A percentile compares a stretch with the other conserved stretches of the same genome.
Conservation (phyloP, 23 tunicate genomes). For the Trididemnum nubilum region DNA sequence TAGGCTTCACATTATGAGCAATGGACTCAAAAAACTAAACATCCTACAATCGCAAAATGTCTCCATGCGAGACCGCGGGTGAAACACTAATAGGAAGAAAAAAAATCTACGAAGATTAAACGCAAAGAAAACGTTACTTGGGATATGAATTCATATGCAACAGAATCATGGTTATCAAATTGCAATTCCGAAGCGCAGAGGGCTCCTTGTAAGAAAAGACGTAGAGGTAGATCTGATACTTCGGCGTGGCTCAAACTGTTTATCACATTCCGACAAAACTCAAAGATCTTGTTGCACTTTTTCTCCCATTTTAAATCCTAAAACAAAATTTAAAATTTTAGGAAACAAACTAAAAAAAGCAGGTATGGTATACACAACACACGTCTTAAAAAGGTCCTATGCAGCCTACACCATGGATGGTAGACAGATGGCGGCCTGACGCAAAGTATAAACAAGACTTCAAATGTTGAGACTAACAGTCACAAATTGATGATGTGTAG, state of each 20-base stretch:
- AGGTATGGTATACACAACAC: too few relatives aligned
- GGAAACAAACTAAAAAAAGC: too few relatives aligned
- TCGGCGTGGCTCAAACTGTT: slow-evolving; percentile 68
- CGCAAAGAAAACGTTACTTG: slow-evolving; percentile 59
- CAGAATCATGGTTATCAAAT: slow-evolving; percentile 80
- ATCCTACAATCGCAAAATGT: too few relatives aligned
- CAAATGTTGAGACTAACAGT: background rate
- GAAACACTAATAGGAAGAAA: too few relatives aligned
- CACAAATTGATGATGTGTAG: too few relatives aligned
- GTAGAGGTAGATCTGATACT: slow-evolving; percentile 72
- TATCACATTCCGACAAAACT: slow-evolving; percentile 66
- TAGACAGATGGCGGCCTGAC: too few relatives aligned
- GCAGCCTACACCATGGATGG: too few relatives aligned
- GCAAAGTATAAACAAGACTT: background rate
- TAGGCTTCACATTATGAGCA: too few relatives aligned
- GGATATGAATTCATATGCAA: slow-evolving; percentile 86
- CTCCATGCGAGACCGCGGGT: too few relatives aligned
- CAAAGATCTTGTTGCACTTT: slow-evolving; percentile 80
- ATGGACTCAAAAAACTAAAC: too few relatives aligned
- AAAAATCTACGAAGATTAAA: too few relatives aligned
- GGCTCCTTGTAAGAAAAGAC: slow-evolving; percentile 87
- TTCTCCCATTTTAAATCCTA: slow-evolving; percentile 80
- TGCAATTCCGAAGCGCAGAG: slow-evolving; percentile 68
- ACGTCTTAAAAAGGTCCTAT: too few relatives aligned
- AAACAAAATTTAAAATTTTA: slow-evolving; percentile 8